Evolutionary conservation across 2,888 invertebrate genomes (phyloP), one percentile per base, ranked within the genome.

Genomic region (Callyntrura sp.): DNA sequence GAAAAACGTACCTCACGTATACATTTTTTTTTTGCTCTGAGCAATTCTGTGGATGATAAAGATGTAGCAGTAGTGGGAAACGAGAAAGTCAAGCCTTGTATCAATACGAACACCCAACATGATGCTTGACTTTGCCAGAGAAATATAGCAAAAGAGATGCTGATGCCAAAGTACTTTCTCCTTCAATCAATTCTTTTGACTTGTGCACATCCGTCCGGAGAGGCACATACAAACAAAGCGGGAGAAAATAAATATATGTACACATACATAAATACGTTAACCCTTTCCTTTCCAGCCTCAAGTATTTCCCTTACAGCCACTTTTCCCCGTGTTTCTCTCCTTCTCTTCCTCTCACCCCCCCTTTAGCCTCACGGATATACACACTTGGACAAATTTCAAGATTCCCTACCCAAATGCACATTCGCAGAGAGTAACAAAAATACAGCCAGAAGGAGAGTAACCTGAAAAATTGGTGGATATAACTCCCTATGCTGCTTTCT

Each of bases 61-160:
- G n/a, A n/a, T n/a, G n/a, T n/a, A n/a, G n/a, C n/a, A n/a, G n/a
- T n/a, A n/a, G 57, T 8, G 60, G 23, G 23, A 20, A 9, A 60
- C 17, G 20, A 60, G 20, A 9, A 23, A 23, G 60, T 11, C 60
- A 62, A 23, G 60, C 25, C 8, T 23, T 62, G 60, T 68, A 35
- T 4, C 28, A 14, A 14, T 9, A 35, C 23, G 17, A 68, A 68
- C 25, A 5, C 11, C 62, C 23, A 68, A 68, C 65, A n/a, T 68
- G 65, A 68, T 68, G 65, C 70, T 45, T 70, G 70, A 70, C 70
- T 70, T 70, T 70, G 43, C n/a, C n/a, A n/a, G n/a, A n/a, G n/a
- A n/a, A n/a, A n/a, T n/a, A n/a, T n/a, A n/a, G n/a, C n/a, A n/a
- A n/a, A n/a, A n/a, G n/a, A 17, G n/a, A 3, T 45, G 55, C 11